phyloP scores from a whole-genome alignment of 2,888 invertebrate genomes.

The Eupithecia pulchellata region DNA sequence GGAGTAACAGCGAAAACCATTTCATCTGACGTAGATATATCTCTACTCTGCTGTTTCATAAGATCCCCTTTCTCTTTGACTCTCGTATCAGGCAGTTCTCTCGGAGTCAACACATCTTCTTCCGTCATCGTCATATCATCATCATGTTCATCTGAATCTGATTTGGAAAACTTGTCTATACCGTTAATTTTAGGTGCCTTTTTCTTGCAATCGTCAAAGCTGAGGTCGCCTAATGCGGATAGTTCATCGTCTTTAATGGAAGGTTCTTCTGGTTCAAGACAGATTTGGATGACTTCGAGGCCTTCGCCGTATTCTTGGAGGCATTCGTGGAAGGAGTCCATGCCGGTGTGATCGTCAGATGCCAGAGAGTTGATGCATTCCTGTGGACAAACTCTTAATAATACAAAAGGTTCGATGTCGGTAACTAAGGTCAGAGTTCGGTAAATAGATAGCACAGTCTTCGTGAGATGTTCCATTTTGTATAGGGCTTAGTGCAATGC shows the following conservation, averaged over 20 bases:
- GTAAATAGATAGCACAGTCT: background rate
- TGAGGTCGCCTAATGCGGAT: conserved; percentile 76
- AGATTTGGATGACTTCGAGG: conserved; percentile 86
- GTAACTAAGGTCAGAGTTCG: background rate
- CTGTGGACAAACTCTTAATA: conserved; percentile 52
- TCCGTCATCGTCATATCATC: conserved; percentile 83
- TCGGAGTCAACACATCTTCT: conserved; percentile 74
- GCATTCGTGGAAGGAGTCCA: conserved; percentile 88
- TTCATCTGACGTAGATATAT: conserved; percentile 82
- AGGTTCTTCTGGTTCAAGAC: conserved; percentile 85
- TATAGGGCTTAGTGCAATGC: background rate
- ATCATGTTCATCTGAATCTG: conserved; percentile 77
- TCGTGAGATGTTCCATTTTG: background rate
- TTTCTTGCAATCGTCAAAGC: conserved; percentile 74
- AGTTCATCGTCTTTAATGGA: conserved; percentile 83
- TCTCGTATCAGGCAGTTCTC: conserved; percentile 71
- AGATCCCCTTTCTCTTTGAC: conserved; percentile 64
- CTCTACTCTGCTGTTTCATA: conserved; percentile 80
- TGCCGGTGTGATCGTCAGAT: conserved; percentile 87
- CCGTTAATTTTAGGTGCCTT: conserved; percentile 66
- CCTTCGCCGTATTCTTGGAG: conserved; percentile 88
- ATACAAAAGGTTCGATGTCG: background rate
- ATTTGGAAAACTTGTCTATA: conserved; percentile 70
- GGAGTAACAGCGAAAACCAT: conserved; percentile 84
- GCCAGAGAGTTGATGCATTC: conserved; percentile 84